Base-by-base conservation (phyloP, 2,888 invertebrate species). In the Cephus rjabovi region DNA sequence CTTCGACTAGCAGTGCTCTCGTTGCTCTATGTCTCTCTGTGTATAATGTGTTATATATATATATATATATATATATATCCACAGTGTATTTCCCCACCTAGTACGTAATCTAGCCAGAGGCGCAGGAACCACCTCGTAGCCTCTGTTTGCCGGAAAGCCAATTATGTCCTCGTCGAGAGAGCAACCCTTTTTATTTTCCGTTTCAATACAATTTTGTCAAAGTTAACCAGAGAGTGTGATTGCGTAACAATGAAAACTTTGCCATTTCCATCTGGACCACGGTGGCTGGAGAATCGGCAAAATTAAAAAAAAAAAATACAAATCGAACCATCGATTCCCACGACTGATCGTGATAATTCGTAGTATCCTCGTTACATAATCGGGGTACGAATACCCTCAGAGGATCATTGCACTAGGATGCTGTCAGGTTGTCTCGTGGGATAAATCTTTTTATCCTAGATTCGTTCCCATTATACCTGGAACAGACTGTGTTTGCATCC, bases 111-210 rank as follows among this genome's bases (percentile, higher is more conserved):
- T 23, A 15, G 56, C 56, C 9, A 56, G 56, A 56, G 23, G 2
- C 23, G 56, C 23, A 9, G 23, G 56, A 23, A 9, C 56, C 56
- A 56, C 56, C 56, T 9, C 56, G 35, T 56, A 56, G 23, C 56
- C 23, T 23, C 23, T 56, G 23, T 56, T 23, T 56, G 56, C 23
- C 56, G 86, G 85, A 84, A 88, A 88, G 88, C 87, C 87, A 90
- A 90, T 90, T 90, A 90, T 86, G 82, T 9, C 23, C 23, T 56
- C 23, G 40, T 23, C 23, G 56, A 23, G 23, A 56, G 23, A 23
- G 56, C 23, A 23, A 23, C 9, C 9, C 2, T 56, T 23, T 23
- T 15, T 56, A 23, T 23, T 23, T 23, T 23, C 56, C 2, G 23
- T 56, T 9, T 56, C 23, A 56, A 23, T 56, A 56, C 1, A 2